A percentile compares a stretch with the other conserved stretches of the same genome.
phyloP scores from a whole-genome alignment of 2,113 vertebrate genomes.

The Neopipo cinnamomea region DNA sequence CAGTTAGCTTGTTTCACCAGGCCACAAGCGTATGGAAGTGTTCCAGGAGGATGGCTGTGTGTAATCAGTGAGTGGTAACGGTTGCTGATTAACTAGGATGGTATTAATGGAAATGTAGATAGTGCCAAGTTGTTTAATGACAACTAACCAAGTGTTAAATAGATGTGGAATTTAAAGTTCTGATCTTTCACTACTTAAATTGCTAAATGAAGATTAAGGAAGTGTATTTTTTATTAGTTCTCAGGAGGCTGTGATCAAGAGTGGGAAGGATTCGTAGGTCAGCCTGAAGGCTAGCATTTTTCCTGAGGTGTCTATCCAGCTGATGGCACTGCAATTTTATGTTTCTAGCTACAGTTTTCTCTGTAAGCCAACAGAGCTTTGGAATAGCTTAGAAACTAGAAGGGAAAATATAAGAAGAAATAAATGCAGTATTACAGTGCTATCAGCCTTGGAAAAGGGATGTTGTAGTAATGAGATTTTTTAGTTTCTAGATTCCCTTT shows the following conservation, averaged over 20 bases:
- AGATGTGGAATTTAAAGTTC: slow-evolving; percentile 22
- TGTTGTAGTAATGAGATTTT: neutral
- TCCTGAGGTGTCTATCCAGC: neutral
- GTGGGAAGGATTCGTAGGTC: neutral
- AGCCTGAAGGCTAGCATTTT: neutral
- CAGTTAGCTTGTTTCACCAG: neutral
- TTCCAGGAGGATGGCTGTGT: neutral
- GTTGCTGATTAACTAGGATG: slow-evolving; percentile 17
- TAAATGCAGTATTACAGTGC: neutral
- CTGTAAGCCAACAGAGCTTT: neutral
- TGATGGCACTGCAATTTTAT: neutral
- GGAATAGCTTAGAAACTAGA: neutral
- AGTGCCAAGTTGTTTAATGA: slow-evolving; percentile 34
- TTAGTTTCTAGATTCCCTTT: neutral
- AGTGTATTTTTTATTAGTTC: neutral
- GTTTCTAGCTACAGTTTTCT: neutral
- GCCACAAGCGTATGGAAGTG: neutral
- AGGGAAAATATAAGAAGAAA: neutral
- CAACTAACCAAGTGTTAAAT: slow-evolving; percentile 40
- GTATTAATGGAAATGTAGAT: slow-evolving; percentile 12
- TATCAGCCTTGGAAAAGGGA: neutral
- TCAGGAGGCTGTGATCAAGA: neutral
- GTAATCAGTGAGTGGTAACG: neutral
- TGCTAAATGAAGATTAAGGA: slow-evolving; percentile 35
- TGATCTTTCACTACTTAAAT: neutral